These are phyloP conservation scores for Oligia latruncula DNA, from an alignment of 2,888 invertebrate species.

Conservation along the genomic window DNA sequence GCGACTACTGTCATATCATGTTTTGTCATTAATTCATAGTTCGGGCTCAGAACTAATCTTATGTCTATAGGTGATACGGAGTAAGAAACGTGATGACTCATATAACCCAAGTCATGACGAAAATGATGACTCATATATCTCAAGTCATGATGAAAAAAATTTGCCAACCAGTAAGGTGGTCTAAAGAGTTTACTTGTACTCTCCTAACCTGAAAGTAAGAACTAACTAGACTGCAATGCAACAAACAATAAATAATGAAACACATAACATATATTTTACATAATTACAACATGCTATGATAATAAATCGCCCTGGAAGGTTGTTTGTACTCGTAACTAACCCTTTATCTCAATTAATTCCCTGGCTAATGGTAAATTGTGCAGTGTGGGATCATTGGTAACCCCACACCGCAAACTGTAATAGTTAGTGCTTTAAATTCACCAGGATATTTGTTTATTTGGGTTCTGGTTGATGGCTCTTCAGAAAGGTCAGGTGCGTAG, in stretches of 20 bases:
- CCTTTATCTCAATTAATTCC: conserved; percentile 47
- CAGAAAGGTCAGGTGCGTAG: too few species aligned
- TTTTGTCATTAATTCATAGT: neutral
- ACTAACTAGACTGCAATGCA: conserved; percentile 19
- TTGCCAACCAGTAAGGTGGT: neutral
- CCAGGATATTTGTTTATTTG: neutral
- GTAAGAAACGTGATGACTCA: neutral
- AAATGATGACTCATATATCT: neutral
- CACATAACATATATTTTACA: conserved; percentile 38
- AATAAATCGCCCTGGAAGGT: conserved; percentile 35
- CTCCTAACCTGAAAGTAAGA: neutral
- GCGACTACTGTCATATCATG: too few species aligned
- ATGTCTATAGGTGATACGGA: too few species aligned
- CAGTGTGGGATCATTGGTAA: conserved; percentile 9
- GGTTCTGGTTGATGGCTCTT: neutral
- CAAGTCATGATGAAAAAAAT: neutral
- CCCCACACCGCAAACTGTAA: neutral
- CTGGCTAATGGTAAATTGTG: conserved; percentile 23
- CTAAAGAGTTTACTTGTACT: neutral
- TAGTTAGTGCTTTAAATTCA: neutral
- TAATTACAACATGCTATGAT: conserved; percentile 30
- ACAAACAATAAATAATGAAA: conserved; percentile 22
- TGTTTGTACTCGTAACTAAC: conserved; percentile 33
- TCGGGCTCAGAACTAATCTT: neutral
- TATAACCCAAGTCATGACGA: neutral